Percentiles rank a stretch among this genome's conserved stretches.
Evolutionary conservation across 2,797 vertebrate genomes (phyloP).

Genomic region (Premnoplex brunnescens): DNA sequence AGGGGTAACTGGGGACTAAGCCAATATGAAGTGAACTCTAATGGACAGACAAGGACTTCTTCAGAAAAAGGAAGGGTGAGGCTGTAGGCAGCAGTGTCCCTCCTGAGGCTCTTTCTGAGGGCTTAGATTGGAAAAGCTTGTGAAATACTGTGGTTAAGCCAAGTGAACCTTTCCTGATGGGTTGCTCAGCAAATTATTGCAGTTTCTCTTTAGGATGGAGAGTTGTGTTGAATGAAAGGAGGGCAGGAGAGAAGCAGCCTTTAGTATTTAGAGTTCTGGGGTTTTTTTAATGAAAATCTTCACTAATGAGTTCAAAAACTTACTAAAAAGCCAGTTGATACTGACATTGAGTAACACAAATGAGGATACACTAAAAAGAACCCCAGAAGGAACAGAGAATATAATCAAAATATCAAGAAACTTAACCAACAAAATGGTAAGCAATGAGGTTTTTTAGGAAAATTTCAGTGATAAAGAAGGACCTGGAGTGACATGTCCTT

Average conservation of each 20-base stretch:
- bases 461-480: not conserved
- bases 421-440: not conserved
- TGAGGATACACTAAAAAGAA: not conserved
- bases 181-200: not conserved
- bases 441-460: not conserved
- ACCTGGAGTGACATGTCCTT: not conserved
- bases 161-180: not conserved
- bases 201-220: not conserved
- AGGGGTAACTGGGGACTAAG: rapidly evolving
- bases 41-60: not conserved
- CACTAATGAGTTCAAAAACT: not conserved
- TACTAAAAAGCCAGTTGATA: not conserved
- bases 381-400: not conserved
- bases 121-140: not conserved
- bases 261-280: not conserved
- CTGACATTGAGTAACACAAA: not conserved
- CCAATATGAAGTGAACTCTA: not conserved
- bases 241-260: not conserved
- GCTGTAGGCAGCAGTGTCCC: not conserved
- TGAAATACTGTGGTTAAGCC: not conserved
- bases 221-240: not conserved
- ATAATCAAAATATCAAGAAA: not conserved
- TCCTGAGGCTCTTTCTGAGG: not conserved
- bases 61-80: not conserved
- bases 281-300: not conserved